Evolutionary conservation across 2,797 vertebrate species (phyloP), one percentile per base, ranked within the genome.

Genomic region (Phalanger gymnotis): DNA sequence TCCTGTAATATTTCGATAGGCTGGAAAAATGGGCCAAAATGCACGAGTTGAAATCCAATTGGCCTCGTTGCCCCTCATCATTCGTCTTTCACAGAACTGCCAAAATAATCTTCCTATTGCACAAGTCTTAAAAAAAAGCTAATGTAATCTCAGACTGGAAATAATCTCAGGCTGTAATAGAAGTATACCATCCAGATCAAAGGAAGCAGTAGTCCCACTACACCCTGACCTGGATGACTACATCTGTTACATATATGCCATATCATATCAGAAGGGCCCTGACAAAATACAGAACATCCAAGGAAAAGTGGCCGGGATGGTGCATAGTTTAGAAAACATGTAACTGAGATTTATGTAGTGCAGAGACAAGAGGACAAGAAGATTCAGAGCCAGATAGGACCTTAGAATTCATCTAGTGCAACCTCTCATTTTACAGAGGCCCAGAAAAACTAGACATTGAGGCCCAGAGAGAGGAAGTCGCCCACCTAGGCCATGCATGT

Each of bases 291-390:
- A 66, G 4, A 47, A 40, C n/a, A 81, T 25, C 66, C 40, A 47
- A 87, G 22, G 73, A 87, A 47, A 87, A 12, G 40, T 47, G 40
- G 27, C 22, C 40, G 51, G 73, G 40, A 51, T 28, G 3, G 25
- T 27, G 40, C 47, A 2, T 81, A 47, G n/a, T 81, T 47, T 81
- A n/a, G 73, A 51, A 51, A 87, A 87, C 9, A 27, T 47, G 10
- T 51, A 9, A 87, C 40, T 51, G 47, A 25, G 73, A 81, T 47
- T 73, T 73, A 11, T 94, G 9, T 92, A 51, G 90, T 94, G 91
- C 47, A 91, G 92, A 96, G 31, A 40, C 57, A 92, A 53, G 40
- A 96, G 92, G 58, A 92, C 13, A 87, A 81, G 22, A 27, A 25
- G 22, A 22, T 47, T 81, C 73, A 4, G 73, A 87, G 40, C 40